Percentiles rank a stretch among this genome's conserved stretches.
Evolutionary conservation across 2,888 invertebrate species (phyloP).

Genomic region (Drosophila nr. fundita): DNA sequence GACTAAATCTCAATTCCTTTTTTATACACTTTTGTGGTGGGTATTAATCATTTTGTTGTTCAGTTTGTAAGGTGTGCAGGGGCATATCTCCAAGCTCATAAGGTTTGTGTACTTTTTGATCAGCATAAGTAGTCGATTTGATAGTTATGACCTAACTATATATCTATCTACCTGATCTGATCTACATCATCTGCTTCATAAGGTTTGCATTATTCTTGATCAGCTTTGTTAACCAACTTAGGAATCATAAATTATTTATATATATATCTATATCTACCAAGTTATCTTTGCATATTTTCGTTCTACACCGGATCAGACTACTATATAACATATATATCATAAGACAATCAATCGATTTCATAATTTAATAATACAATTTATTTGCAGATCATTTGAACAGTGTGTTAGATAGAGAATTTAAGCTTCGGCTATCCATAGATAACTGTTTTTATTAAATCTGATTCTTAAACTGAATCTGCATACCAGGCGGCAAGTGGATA

Average conservation of each 20-base stretch:
- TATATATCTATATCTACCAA: neutral
- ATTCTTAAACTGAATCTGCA: conserved; percentile 63
- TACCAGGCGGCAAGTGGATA: conserved; percentile 29
- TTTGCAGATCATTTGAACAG: neutral
- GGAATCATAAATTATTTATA: neutral
- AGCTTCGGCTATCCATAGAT: neutral
- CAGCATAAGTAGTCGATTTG: neutral
- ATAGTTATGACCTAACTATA: neutral
- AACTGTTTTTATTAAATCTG: conserved; percentile 7
- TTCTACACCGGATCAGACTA: neutral
- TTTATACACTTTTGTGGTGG: neutral
- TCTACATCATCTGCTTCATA: neutral
- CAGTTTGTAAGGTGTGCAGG: conserved; percentile 4
- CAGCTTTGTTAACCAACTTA: neutral
- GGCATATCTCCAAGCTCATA: neutral
- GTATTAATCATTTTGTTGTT: neutral
- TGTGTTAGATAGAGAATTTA: neutral
- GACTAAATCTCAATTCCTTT: conserved; percentile 49
- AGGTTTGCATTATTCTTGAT: accelerated
- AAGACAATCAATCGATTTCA: neutral
- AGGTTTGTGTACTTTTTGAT: neutral
- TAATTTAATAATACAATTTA: neutral
- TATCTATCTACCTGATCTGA: neutral
- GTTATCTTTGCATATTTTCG: neutral
- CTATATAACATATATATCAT: neutral